These are phyloP conservation scores for Amphiprion percula DNA, from an alignment of 2,113 vertebrate species.

Conservation along the genomic window DNA sequence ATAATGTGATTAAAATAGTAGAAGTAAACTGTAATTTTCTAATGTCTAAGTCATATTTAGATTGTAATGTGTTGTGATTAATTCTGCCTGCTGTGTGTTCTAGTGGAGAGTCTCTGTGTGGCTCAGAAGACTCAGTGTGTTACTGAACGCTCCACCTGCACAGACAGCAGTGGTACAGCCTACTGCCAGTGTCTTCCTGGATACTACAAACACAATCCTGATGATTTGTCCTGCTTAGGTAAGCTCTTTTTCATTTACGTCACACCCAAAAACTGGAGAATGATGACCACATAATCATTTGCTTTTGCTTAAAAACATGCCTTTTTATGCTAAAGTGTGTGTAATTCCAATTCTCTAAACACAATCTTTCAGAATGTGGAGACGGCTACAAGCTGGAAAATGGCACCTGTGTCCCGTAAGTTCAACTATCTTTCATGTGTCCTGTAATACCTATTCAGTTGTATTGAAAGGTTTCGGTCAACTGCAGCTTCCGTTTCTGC, in stretches of 20 bases:
- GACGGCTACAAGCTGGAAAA: slow-evolving; percentile 94
- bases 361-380: slow-evolving; percentile 88
- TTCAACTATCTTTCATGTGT: slow-evolving; percentile 1
- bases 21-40: neutral
- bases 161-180: slow-evolving; percentile 84
- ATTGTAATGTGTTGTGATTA: neutral
- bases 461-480: neutral
- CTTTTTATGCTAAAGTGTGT: neutral
- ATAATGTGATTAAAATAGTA: no score
- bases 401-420: slow-evolving; percentile 92
- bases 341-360: neutral
- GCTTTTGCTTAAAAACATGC: neutral
- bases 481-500: slow-evolving; percentile 24
- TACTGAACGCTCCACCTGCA: slow-evolving; percentile 89
- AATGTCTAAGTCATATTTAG: no score
- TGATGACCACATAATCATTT: no score
- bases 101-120: slow-evolving; percentile 91
- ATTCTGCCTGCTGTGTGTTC: slow-evolving; percentile 19
- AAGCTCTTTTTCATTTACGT: slow-evolving; percentile 15
- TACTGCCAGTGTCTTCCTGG: slow-evolving; percentile 91
- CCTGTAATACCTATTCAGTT: neutral
- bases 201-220: slow-evolving; percentile 93
- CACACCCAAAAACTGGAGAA: neutral
- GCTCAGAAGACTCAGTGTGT: slow-evolving; percentile 89
- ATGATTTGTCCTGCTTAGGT: slow-evolving; percentile 94